Evolutionary conservation across 2,888 invertebrate genomes (phyloP), one percentile per base, ranked within the genome.

Genomic region (Zele albiditarsus): DNA sequence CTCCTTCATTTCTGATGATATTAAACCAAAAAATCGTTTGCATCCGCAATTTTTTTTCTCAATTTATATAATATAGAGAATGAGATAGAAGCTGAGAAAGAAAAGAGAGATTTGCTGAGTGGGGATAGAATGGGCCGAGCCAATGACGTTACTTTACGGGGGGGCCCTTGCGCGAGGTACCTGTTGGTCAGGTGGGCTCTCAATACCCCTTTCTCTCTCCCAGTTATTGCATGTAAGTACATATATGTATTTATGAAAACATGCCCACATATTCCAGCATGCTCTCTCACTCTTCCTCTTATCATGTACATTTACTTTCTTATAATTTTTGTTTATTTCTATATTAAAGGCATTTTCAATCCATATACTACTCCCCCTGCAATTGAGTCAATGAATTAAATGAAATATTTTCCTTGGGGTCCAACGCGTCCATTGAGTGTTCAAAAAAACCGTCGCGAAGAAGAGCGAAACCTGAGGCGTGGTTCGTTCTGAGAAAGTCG

Each of bases 111-210:
- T 38, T 12, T 12, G 12, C 12, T 38, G 27, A 60, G 82, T 82
- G 85, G 83, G 86, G 82, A 78, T 74, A 78, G 83, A 82, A 79
- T 83, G 82, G 83, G 85, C 84, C 69, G 84, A 84, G 81, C 87
- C 87, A 86, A 87, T 84, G 84, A 84, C 81, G 83, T 80, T 83
- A 78, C 83, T 81, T 82, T 83, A 84, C 82, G 81, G 78, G 84
- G 84, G 83, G 84, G 82, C 82, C 67, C 81, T 82, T 82, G 77
- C 82, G 80, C 81, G 72, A 78, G 81, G 82, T 85, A 84, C 84
- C 84, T 83, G 86, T 86, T 88, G 87, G 86, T 85, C 84, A 85
- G 83, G 84, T 85, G 85, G 79, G 78, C 82, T 85, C 65, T 69
- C 57, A 69, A 5, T 25, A 27, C 23, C n/a, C 60, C 49, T 46